Base-by-base conservation (phyloP, 2,888 invertebrate genomes). In the Ormia ochracea region DNA sequence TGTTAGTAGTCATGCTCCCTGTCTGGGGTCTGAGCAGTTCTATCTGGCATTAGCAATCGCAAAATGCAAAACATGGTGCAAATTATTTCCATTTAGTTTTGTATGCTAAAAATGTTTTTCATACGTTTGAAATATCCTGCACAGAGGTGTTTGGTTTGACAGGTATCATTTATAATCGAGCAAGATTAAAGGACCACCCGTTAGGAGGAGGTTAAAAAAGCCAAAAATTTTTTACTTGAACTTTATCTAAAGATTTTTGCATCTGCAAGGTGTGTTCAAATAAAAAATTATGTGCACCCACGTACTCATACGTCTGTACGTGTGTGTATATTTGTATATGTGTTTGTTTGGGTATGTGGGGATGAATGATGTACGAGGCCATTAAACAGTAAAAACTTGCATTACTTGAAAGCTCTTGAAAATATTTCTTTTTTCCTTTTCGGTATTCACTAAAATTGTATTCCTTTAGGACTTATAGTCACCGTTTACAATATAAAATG, bases 121-220 rank as follows among this genome's bases (percentile, higher is more conserved):
- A 50, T 21, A 45, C n/a, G 23, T 65, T n/a, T 48, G 58, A 73
- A 74, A 58, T 65, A 45, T 38, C 38, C 48, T 74, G 31, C 23
- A 74, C 28, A 23, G 66, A 74, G 65, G 58, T 74, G 74, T 74
- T 74, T 48, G 38, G 5, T 45, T 65, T 74, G 74, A 66, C 74
- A 66, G 74, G 74, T 50, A 66, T 66, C 74, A 66, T 74, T 74
- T 66, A 74, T 66, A 66, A 74, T 50, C 66, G 58, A 50, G 48
- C 38, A n/a, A 38, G 28, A 56, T 66, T 28, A 38, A 50, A 38
- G 23, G 38, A 58, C 58, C 56, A 65, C 9, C 56, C 38, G 65
- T 31, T 41, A 6, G 31, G 14, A 17, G 31, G 23, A 50, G 48
- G 50, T 17, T 7, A 23, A 5, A 28, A 45, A 4, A 36, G 19